Evolutionary conservation across 2,888 invertebrate species (phyloP), one percentile per base, ranked within the genome.

Genomic region (Itoplectis maculator): DNA sequence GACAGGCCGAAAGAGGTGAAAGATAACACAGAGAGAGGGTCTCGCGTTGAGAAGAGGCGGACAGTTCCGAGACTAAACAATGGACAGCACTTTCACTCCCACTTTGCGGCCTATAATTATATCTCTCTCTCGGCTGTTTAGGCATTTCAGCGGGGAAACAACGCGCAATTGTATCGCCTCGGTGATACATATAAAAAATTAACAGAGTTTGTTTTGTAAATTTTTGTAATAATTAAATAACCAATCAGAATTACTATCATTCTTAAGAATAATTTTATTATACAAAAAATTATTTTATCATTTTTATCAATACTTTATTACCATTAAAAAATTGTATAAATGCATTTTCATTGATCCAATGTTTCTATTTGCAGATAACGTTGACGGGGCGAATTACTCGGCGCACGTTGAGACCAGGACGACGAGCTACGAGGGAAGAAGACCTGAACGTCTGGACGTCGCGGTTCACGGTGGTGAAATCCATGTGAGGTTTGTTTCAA

Each of bases 41-140:
- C 73, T 76, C 54, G 79, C 81, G 84, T 59, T 77, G 70, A 78
- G 82, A 78, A 84, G 70, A 84, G 86, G 84, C 85, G 84, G 87
- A 88, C 86, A 87, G 88, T 86, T 78, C 70, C 83, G 82, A 89
- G 88, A 89, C 89, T 88, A 88, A 88, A 90, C 89, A 90, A 90
- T 89, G 87, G 84, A 35, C 72, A 80, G 80, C 80, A 87, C 87
- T 89, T 88, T 88, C 88, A 85, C 87, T 86, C 81, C 83, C 81
- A 86, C 87, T 86, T 87, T 86, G 56, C 81, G 77, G 47, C 70
- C 35, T 23, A 51, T n/a, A 51, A 49, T 72, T 47, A 56, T 37
- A 54, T 29, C 13, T 69, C n/a, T 54, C n/a, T 54, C 63, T 63
- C 65, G 66, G 47, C 75, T 76, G 75, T 80, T 78, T 77, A 74